phyloP scores from a whole-genome alignment of 1,140 invertebrate genomes.

The Hestina assimilis region DNA sequence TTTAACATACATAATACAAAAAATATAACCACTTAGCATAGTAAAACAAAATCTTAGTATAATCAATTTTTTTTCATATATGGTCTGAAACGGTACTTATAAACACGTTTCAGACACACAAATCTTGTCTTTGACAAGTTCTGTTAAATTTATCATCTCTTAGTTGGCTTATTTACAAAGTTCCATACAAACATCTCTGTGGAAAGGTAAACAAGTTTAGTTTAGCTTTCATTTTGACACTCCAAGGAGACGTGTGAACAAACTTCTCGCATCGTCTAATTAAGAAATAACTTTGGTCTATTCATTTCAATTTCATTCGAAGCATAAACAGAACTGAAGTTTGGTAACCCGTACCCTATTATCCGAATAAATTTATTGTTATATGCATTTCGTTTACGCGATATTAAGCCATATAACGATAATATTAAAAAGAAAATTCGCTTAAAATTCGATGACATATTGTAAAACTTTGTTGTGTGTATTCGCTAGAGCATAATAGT shows the following conservation, averaged over 20 bases:
- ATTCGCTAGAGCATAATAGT: constrained; percentile 13
- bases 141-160: constrained; percentile 48
- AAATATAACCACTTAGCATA: no score
- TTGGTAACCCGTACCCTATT: constrained; percentile 31
- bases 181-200: constrained; percentile 62
- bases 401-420: constrained; percentile 2
- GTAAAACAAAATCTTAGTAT: no score
- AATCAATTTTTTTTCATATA: no score
- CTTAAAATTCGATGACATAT: neutral
- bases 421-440: neutral
- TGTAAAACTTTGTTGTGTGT: constrained; percentile 1
- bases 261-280: constrained; percentile 62
- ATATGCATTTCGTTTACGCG: neutral
- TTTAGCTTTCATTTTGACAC: constrained; percentile 65
- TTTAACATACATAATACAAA: no score
- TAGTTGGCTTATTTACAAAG: constrained; percentile 51
- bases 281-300: constrained; percentile 63
- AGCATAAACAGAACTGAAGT: constrained; percentile 44
- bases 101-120: constrained; percentile 33
- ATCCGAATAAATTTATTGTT: constrained; percentile 25
- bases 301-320: constrained; percentile 66
- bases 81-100: no score
- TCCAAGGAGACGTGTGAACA: constrained; percentile 57
- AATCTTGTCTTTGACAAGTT: constrained; percentile 46
- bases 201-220: constrained; percentile 67